phyloP scores from a whole-genome alignment of 2,113 vertebrate genomes.

The Bambusicola thoracicus region DNA sequence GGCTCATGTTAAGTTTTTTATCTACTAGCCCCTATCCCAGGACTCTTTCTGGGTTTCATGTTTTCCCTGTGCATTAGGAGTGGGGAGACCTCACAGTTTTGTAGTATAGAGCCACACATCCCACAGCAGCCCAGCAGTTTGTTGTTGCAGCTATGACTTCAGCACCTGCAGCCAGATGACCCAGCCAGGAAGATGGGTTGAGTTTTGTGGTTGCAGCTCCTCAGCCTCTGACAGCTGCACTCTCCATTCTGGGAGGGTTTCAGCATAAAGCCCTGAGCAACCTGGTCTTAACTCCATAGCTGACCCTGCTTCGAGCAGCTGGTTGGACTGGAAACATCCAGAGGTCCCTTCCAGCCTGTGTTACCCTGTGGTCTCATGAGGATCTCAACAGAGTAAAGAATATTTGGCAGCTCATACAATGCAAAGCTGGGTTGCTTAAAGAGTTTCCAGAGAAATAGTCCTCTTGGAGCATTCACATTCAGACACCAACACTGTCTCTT shows the following conservation, averaged over 20 bases:
- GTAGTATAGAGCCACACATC: rapidly evolving
- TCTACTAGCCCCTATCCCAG: too few species aligned
- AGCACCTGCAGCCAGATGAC: not conserved
- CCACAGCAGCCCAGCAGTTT: too few species aligned
- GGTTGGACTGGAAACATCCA: not conserved
- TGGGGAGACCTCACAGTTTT: not conserved
- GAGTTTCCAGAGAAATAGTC: not conserved
- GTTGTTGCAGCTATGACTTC: not conserved
- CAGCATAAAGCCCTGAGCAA: not conserved
- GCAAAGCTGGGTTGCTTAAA: not conserved
- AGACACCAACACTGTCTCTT: not conserved
- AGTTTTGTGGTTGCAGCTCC: not conserved
- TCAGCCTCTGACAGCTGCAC: not conserved
- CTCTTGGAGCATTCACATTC: not conserved
- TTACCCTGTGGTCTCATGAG: not conserved
- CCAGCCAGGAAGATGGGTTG: not conserved
- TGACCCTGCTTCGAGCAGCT: not conserved
- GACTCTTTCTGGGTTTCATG: not conserved
- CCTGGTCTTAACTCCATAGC: not conserved
- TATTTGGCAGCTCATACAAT: not conserved
- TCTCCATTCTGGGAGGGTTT: not conserved
- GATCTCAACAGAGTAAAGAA: not conserved
- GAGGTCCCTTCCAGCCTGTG: not conserved
- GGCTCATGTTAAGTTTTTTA: too few species aligned
- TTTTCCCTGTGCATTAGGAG: not conserved